phyloP scores from a whole-genome alignment of 1,140 invertebrate genomes.

The Diuraphis noxia region DNA sequence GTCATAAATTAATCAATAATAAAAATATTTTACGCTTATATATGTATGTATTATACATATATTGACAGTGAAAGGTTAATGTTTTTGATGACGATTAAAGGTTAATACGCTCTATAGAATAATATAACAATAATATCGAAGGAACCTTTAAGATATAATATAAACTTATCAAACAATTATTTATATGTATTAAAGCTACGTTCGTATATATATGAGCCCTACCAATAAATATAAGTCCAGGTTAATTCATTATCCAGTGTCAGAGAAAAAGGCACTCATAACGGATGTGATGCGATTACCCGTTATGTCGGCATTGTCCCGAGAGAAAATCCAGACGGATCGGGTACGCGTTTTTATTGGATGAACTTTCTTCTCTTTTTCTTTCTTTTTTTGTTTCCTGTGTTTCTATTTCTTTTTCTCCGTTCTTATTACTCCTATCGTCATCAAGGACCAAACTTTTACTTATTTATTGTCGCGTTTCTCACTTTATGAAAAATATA shows the following conservation, averaged over 20 bases:
- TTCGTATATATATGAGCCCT: neutral
- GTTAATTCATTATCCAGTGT: constrained; percentile 53
- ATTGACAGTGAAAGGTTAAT: constrained; percentile 46
- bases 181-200: neutral
- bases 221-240: constrained; percentile 51
- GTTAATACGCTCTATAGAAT: constrained; percentile 37
- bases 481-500: constrained; percentile 54
- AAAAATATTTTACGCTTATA: neutral
- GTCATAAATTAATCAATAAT: constrained; percentile 41
- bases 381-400: constrained; percentile 45
- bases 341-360: constrained; percentile 52
- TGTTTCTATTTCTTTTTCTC: constrained; percentile 52
- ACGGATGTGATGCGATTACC: constrained; percentile 53
- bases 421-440: constrained; percentile 53
- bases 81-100: constrained; percentile 37
- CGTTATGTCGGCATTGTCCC: constrained; percentile 53
- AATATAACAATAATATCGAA: constrained; percentile 45
- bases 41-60: neutral
- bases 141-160: constrained; percentile 38
- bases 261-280: constrained; percentile 53
- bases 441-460: constrained; percentile 54
- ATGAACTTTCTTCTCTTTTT: constrained; percentile 50
- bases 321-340: constrained; percentile 53
- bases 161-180: constrained; percentile 14
- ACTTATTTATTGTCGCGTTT: constrained; percentile 54